Percentiles rank a stretch among this genome's conserved stretches.
Evolutionary conservation across 2,888 invertebrate species (phyloP).

Genomic region (Punctoribates punctum): DNA sequence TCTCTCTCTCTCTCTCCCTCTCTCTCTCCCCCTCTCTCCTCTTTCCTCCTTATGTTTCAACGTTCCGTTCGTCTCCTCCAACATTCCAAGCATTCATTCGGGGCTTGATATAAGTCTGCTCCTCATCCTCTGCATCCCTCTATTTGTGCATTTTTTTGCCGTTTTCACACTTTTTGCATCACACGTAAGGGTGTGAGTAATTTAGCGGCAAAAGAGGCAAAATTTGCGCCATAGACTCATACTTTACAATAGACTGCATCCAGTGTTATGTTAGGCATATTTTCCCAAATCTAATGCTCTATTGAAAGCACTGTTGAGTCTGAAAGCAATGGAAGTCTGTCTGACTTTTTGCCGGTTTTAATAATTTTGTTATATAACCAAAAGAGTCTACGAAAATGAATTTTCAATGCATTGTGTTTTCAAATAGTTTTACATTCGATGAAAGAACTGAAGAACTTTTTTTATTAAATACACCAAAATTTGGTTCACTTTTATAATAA

Average conservation of each 20-base stretch:
- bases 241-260: neutral
- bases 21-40: neutral
- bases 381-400: neutral
- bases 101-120: neutral
- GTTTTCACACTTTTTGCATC: slow-evolving; percentile 27
- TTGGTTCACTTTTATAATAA: too few relatives aligned
- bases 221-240: neutral
- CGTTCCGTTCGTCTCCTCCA: neutral
- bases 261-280: neutral
- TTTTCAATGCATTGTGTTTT: too few relatives aligned
- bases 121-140: neutral
- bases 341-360: neutral
- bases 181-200: slow-evolving; percentile 20
- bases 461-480: too few relatives aligned
- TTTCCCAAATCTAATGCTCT: neutral
- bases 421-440: too few relatives aligned
- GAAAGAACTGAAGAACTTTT: too few relatives aligned
- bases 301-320: slow-evolving; percentile 12
- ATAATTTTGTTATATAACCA: neutral
- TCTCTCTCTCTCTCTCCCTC: neutral
- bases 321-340: neutral
- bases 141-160: neutral
- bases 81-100: slow-evolving; percentile 12
- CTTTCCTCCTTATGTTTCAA: neutral
- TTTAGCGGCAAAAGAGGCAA: slow-evolving; percentile 23